Evolutionary conservation across 2,888 invertebrate genomes (phyloP).

Genomic region (Cephus rjabovi): DNA sequence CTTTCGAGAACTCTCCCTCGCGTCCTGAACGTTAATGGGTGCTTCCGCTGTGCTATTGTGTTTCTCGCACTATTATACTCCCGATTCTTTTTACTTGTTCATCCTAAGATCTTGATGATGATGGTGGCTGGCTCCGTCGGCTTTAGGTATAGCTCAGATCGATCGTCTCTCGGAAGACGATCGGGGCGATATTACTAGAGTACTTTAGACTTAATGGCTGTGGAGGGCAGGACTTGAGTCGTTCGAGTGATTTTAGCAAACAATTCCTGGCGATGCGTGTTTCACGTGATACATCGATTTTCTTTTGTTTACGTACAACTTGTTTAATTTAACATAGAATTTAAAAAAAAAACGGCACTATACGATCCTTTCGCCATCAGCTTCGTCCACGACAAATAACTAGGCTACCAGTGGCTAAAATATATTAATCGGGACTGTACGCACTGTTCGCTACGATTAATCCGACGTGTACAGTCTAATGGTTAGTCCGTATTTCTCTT

Average conservation of each 20-base stretch:
- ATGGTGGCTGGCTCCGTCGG: neutral
- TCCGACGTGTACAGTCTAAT: neutral
- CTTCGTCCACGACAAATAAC: neutral
- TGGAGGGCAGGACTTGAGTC: neutral
- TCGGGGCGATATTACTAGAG: neutral
- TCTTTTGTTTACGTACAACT: neutral
- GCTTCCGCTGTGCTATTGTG: constrained; percentile 19
- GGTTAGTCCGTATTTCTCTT: neutral
- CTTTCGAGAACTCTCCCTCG: neutral
- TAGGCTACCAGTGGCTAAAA: neutral
- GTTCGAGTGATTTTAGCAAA: neutral
- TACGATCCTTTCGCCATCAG: too few relatives aligned
- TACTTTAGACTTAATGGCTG: neutral
- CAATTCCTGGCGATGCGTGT: neutral
- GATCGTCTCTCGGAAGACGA: neutral
- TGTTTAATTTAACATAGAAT: too few relatives aligned
- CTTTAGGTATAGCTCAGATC: neutral
- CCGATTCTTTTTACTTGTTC: neutral
- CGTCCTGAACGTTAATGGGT: constrained; percentile 15
- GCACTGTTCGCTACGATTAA: neutral
- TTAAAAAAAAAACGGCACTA: too few relatives aligned
- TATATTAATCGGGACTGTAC: neutral
- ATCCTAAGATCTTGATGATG: neutral
- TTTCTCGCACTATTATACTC: neutral
- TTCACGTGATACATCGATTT: neutral